These are phyloP conservation scores for Thomomys bottae DNA, from an alignment of 2,113 vertebrate genomes.

Conservation along the genomic window DNA sequence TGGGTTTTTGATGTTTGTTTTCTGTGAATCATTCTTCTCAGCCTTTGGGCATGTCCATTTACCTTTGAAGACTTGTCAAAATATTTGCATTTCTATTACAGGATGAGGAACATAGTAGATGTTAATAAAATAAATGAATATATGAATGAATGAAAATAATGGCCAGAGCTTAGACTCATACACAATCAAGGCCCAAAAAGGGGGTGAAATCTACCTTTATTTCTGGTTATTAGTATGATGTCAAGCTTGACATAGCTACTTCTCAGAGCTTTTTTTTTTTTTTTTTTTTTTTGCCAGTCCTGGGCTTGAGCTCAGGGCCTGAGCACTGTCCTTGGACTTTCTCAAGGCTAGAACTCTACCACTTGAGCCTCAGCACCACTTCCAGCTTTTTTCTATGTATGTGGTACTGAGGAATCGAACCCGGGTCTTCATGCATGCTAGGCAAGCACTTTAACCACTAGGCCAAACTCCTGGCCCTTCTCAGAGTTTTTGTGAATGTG, in stretches of 20 bases:
- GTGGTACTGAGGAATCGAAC: no score
- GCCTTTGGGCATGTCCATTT: neutral
- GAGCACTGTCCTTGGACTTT: no score
- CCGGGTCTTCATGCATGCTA: no score
- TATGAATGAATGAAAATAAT: neutral
- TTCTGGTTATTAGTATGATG: neutral
- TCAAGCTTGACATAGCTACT: neutral
- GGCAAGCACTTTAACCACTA: no score
- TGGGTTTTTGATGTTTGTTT: no score
- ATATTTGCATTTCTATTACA: neutral
- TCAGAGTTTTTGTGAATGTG: constrained; percentile 23
- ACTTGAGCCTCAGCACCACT: no score
- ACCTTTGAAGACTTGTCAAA: neutral
- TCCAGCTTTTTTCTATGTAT: no score
- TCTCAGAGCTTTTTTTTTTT: no score
- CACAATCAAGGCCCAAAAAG: neutral
- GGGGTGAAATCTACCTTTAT: neutral
- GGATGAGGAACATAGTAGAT: neutral
- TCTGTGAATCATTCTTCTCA: neutral
- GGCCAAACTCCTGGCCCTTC: no score
- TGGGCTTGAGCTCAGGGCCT: no score
- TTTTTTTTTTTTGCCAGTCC: no score
- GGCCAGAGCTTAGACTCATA: neutral
- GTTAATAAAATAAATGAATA: constrained; percentile 15
- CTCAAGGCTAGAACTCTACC: no score